Conservation (phyloP, 2,888 invertebrate species). For the Cabera pusaria region DNA sequence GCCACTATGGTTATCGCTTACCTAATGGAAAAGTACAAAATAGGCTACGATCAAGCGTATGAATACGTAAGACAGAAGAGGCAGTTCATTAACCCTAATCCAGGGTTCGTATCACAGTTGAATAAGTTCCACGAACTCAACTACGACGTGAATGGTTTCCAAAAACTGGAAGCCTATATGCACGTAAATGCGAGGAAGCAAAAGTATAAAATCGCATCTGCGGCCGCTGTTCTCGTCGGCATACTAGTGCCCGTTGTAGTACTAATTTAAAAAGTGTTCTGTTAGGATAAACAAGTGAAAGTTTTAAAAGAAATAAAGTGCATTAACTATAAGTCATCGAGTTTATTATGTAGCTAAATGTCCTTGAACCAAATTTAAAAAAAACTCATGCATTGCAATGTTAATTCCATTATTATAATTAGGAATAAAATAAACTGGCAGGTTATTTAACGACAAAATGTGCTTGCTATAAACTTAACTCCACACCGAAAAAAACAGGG, state of each 20-base stretch:
- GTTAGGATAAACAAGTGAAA: too few species aligned
- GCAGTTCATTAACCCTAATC: constrained; percentile 96
- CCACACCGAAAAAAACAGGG: too few species aligned
- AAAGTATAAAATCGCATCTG: constrained; percentile 65
- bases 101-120: constrained; percentile 97
- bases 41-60: constrained; percentile 94
- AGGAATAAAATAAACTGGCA: too few species aligned
- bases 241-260: constrained; percentile 63
- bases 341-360: too few species aligned
- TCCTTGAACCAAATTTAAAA: too few species aligned
- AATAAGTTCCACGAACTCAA: constrained; percentile 83
- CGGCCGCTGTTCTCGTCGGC: constrained; percentile 59
- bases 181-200: constrained; percentile 65
- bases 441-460: too few species aligned
- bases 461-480: too few species aligned
- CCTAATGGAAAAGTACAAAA: constrained; percentile 93
- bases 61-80: constrained; percentile 92
- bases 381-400: too few species aligned
- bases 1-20: constrained; percentile 98
- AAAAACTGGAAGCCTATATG: constrained; percentile 64
- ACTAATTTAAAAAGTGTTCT: constrained; percentile 52
- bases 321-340: too few species aligned
- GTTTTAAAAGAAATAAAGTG: too few species aligned
- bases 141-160: constrained; percentile 62
- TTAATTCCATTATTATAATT: too few species aligned